Conservation (phyloP, 2,888 invertebrate species). For the Synanthedon vespiformis region DNA sequence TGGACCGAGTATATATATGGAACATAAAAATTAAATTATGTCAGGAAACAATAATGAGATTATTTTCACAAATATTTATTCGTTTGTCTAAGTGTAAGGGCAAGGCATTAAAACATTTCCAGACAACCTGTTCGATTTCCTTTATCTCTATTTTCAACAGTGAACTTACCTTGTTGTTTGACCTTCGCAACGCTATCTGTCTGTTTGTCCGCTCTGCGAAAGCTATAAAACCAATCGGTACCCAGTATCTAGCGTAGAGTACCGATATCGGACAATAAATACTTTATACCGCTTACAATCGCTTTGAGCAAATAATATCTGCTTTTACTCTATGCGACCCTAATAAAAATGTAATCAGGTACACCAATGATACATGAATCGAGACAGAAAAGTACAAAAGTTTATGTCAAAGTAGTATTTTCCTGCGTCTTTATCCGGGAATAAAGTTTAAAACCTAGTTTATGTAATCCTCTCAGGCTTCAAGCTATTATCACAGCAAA, state of each 20-base stretch:
- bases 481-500: too few relatives aligned
- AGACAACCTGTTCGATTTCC: background rate
- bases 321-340: background rate
- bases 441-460: too few relatives aligned
- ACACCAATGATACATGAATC: too few relatives aligned
- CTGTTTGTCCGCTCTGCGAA: constrained; percentile 6
- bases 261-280: constrained; percentile 14
- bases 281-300: constrained; percentile 10
- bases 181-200: constrained; percentile 3
- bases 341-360: too few relatives aligned
- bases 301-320: background rate
- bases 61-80: background rate
- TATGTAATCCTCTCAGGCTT: too few relatives aligned
- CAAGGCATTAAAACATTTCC: background rate
- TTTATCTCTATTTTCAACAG: background rate
- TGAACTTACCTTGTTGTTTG: constrained; percentile 5
- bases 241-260: constrained; percentile 3
- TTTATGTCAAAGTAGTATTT: too few relatives aligned
- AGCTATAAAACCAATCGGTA: constrained; percentile 7
- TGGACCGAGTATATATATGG: too few relatives aligned
- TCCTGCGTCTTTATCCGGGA: too few relatives aligned
- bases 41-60: too few relatives aligned
- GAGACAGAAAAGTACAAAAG: too few relatives aligned
- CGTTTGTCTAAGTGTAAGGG: background rate
- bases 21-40: too few relatives aligned